Evolutionary conservation across 2,113 vertebrate species (phyloP).

Genomic region (Piaya cayana): DNA sequence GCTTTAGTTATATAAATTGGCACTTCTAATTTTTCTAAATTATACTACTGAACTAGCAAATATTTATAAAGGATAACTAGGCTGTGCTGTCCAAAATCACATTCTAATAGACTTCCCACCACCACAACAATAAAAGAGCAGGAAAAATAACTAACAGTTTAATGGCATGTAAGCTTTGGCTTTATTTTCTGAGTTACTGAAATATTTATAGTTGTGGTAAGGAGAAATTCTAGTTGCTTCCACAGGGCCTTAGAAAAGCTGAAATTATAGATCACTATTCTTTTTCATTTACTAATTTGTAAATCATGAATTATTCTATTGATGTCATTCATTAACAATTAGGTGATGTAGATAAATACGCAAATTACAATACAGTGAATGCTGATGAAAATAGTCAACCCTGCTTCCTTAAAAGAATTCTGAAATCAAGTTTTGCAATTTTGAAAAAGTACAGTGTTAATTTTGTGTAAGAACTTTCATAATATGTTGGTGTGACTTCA

Average conservation of each 20-base stretch:
- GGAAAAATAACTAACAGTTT: neutral
- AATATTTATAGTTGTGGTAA: neutral
- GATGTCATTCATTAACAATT: neutral
- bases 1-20: neutral
- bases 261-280: neutral
- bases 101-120: neutral
- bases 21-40: neutral
- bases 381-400: neutral
- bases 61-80: neutral
- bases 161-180: neutral
- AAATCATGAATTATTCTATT: neutral
- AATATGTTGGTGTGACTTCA: conserved; percentile 43
- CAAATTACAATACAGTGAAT: neutral
- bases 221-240: conserved; percentile 4
- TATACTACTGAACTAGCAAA: neutral
- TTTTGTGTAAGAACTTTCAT: conserved; percentile 32
- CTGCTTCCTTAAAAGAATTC: neutral
- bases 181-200: conserved; percentile 45
- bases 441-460: conserved; percentile 47
- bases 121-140: neutral
- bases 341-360: neutral
- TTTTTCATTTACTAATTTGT: neutral
- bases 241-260: conserved; percentile 30
- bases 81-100: neutral
- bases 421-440: conserved; percentile 43